Evolutionary conservation across 2,113 vertebrate genomes (phyloP).

Genomic region (Aegithalos caudatus): DNA sequence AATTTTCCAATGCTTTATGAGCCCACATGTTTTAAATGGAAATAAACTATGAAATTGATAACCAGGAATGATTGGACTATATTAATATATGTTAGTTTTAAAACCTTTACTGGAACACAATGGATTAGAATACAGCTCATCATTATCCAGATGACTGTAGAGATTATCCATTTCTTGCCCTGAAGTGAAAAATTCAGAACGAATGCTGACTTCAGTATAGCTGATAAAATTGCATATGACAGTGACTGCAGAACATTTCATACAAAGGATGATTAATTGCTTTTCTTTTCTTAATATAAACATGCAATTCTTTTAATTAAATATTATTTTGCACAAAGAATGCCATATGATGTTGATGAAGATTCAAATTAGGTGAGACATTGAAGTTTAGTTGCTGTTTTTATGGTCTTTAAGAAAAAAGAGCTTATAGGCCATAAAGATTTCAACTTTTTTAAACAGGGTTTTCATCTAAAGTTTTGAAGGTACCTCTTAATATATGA

Average conservation of each 20-base stretch:
- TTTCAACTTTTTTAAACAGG: neutral
- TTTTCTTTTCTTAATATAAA: constrained; percentile 24
- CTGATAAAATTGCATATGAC: constrained; percentile 36
- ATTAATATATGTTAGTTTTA: neutral
- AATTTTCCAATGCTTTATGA: neutral
- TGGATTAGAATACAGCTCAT: neutral
- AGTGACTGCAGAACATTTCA: constrained; percentile 14
- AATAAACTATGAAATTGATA: neutral
- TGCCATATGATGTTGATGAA: neutral
- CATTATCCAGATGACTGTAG: neutral
- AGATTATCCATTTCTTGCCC: neutral
- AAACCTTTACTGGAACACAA: neutral
- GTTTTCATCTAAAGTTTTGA: neutral
- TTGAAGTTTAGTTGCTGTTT: neutral
- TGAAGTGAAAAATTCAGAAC: constrained; percentile 31
- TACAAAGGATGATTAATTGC: constrained; percentile 40
- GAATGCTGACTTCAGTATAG: neutral
- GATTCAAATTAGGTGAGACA: constrained; percentile 15
- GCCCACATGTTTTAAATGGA: neutral
- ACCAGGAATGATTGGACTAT: neutral
- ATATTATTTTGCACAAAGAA: neutral
- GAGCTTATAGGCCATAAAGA: neutral
- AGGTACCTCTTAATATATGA: neutral
- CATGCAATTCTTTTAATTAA: neutral
- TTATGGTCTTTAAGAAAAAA: neutral